These are phyloP conservation scores for Apoda limacodes DNA, from an alignment of 2,888 invertebrate genomes.

Conservation along the genomic window DNA sequence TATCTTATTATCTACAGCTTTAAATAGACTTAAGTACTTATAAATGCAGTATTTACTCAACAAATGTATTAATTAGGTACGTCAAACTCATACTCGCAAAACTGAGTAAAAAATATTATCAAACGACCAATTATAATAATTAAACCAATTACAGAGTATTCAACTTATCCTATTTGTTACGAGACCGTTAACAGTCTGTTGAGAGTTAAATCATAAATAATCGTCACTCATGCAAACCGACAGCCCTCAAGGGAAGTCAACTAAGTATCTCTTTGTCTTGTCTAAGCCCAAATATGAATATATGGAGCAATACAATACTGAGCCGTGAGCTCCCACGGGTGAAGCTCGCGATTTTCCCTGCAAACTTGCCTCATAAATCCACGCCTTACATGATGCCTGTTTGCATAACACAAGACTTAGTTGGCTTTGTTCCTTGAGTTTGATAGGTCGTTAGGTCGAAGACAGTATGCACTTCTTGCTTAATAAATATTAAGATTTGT, in stretches of 20 bases:
- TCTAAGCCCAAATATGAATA: slow-evolving; percentile 57
- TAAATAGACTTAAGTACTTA: too few species aligned
- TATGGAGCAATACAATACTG: slow-evolving; percentile 49
- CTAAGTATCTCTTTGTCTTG: slow-evolving; percentile 24
- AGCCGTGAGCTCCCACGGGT: slow-evolving; percentile 38
- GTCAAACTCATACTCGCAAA: too few species aligned
- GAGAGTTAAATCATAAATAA: slow-evolving; percentile 30
- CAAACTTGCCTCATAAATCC: slow-evolving; percentile 67
- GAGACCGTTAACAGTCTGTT: too few species aligned
- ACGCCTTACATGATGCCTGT: slow-evolving; percentile 67
- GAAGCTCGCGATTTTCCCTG: slow-evolving; percentile 48
- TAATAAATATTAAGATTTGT: too few species aligned
- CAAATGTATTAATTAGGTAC: too few species aligned
- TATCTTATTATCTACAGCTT: too few species aligned
- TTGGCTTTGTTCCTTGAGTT: slow-evolving; percentile 54
- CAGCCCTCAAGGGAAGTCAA: slow-evolving; percentile 23
- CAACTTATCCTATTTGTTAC: too few species aligned
- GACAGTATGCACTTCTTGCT: slow-evolving; percentile 28
- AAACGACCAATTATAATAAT: too few species aligned
- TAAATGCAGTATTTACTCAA: too few species aligned
- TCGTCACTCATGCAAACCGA: slow-evolving; percentile 31
- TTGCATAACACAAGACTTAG: slow-evolving; percentile 69
- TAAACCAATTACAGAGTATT: too few species aligned
- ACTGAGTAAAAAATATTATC: too few species aligned
- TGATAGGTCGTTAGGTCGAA: slow-evolving; percentile 59